These are phyloP conservation scores for Tapirus terrestris DNA, from an alignment of 2,113 vertebrate species.

Conservation along the genomic window DNA sequence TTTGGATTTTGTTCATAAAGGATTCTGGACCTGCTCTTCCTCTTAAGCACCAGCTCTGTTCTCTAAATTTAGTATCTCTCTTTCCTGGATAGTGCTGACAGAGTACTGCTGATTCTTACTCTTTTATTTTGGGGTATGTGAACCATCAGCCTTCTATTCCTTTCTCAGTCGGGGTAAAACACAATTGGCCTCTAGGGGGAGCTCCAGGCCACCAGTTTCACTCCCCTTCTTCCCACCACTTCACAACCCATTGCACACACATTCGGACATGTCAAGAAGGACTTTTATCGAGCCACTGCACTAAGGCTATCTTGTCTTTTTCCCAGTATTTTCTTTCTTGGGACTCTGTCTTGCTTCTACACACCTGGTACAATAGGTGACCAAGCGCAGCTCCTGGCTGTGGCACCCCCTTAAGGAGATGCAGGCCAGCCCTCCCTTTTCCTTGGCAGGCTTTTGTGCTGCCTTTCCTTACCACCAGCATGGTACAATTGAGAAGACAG, in stretches of 20 bases:
- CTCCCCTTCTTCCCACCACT: background rate
- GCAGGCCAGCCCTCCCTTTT: background rate
- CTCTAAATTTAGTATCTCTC: background rate
- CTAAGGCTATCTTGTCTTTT: background rate
- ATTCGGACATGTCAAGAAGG: background rate
- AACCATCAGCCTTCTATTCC: background rate
- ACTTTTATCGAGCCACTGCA: background rate
- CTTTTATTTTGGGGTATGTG: background rate
- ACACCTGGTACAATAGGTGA: background rate
- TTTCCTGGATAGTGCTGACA: background rate
- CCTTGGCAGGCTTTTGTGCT: background rate
- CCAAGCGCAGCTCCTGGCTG: background rate
- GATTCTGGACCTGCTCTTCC: background rate
- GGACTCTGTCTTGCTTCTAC: background rate
- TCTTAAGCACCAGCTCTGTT: background rate
- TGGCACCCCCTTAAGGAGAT: background rate
- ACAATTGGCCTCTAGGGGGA: constrained; percentile 2
- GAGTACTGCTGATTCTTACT: background rate
- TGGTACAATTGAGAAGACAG: background rate
- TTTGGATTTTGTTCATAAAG: background rate
- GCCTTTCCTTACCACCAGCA: background rate
- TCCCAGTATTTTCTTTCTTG: background rate
- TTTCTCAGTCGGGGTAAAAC: background rate
- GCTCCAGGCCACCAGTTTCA: background rate
- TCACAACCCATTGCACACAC: too few relatives aligned